These are phyloP conservation scores for Pandion haliaetus DNA, from an alignment of 2,113 vertebrate genomes.

Conservation along the genomic window DNA sequence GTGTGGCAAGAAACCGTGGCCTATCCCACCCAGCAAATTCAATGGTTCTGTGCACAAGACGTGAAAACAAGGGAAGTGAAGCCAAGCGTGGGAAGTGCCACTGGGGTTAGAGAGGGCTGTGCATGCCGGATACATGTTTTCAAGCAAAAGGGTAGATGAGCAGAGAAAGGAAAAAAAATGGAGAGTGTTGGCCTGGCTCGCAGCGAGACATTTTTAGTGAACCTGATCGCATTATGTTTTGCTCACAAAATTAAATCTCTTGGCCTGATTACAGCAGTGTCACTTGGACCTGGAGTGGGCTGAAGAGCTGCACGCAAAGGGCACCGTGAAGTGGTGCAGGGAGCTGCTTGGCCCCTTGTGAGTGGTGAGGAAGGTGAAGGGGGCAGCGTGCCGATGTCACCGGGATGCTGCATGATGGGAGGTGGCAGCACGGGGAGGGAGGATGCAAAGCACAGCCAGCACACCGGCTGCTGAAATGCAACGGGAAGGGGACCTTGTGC, in stretches of 20 bases:
- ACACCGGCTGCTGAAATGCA: background rate
- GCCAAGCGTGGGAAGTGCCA: background rate
- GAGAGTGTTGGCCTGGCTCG: background rate
- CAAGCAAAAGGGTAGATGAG: background rate
- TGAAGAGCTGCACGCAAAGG: background rate
- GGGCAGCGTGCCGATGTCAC: accelerated
- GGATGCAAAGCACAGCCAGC: background rate
- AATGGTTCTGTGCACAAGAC: background rate
- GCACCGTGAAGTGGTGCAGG: background rate
- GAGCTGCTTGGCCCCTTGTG: accelerated
- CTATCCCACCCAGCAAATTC: background rate
- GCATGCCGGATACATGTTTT: background rate
- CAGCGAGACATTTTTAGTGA: background rate
- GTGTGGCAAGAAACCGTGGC: accelerated
- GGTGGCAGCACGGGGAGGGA: background rate
- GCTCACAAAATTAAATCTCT: background rate
- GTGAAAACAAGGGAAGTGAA: background rate
- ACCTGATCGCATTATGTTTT: background rate
- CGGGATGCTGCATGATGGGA: accelerated
- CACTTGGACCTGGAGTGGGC: background rate
- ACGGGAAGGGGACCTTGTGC: background rate
- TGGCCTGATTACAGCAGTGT: background rate
- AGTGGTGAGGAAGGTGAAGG: background rate
- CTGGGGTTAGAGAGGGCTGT: background rate
- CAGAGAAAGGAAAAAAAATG: background rate